Percentiles rank a stretch among this genome's conserved stretches.
These are phyloP conservation scores for Linurgus olivaceus DNA, from an alignment of 2,797 vertebrate genomes.

Conservation along the genomic window DNA sequence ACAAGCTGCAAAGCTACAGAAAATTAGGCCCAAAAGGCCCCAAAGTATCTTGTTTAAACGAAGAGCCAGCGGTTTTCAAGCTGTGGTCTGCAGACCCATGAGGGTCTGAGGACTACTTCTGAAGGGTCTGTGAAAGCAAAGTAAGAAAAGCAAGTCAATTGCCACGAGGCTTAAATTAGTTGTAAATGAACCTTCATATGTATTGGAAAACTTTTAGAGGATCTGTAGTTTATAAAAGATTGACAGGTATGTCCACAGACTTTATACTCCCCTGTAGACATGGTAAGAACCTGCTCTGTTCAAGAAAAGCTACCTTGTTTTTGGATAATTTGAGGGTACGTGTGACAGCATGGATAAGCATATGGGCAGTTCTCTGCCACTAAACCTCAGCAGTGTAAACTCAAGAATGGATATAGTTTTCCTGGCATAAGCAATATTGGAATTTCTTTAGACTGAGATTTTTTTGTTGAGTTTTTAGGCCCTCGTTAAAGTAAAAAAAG, in stretches of 20 bases:
- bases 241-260: not conserved
- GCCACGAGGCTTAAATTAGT: not conserved
- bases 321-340: not conserved
- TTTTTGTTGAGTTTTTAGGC: not conserved
- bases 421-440: not conserved
- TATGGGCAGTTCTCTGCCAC: not conserved
- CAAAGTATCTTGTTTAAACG: not conserved
- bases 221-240: slow-evolving; percentile 1
- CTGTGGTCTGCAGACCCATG: not conserved
- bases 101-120: not conserved
- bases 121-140: not conserved
- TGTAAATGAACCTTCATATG: not conserved
- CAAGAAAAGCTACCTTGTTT: not conserved
- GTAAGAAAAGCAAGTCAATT: slow-evolving; percentile 2
- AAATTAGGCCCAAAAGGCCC: not conserved
- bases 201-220: not conserved
- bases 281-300: not conserved
- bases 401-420: not conserved
- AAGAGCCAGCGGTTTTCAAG: slow-evolving; percentile 8
- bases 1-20: slow-evolving; percentile 14
- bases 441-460: not conserved
- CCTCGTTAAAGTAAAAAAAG: not conserved
- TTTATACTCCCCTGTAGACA: not conserved
- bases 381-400: slow-evolving; percentile 5
- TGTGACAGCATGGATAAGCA: not conserved